phyloP scores from a whole-genome alignment of 2,888 invertebrate genomes.

The Zaprionus obscuricornis region DNA sequence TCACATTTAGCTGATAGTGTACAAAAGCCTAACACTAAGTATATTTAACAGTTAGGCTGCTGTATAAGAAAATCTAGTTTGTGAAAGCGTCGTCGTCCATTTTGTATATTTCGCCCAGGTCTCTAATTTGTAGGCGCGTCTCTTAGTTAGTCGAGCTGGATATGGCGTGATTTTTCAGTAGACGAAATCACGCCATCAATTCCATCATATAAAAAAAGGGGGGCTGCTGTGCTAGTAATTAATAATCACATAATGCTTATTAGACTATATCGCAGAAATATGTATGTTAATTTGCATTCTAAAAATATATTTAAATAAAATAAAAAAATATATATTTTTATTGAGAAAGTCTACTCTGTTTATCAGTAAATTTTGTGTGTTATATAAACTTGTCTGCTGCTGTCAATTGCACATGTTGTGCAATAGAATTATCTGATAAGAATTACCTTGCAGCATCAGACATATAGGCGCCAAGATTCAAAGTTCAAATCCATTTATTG shows the following conservation, averaged over 20 bases:
- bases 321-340: neutral
- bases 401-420: constrained; percentile 11
- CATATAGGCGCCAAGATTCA: constrained; percentile 38
- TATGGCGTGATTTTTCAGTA: constrained; percentile 53
- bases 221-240: constrained; percentile 5
- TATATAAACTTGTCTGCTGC: constrained; percentile 15
- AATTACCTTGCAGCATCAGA: neutral
- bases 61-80: constrained; percentile 15
- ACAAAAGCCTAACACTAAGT: constrained; percentile 7
- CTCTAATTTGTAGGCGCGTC: constrained; percentile 25
- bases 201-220: no score
- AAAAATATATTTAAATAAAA: neutral
- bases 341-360: neutral
- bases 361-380: constrained; percentile 1
- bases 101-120: constrained; percentile 5
- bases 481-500: constrained; percentile 17
- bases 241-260: constrained; percentile 34
- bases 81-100: constrained; percentile 48
- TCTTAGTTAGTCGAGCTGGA: neutral
- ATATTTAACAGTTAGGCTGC: constrained; percentile 3
- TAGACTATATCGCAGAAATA: constrained; percentile 24
- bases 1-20: constrained; percentile 27
- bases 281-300: constrained; percentile 25
- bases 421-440: constrained; percentile 24
- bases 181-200: constrained; percentile 39